phyloP scores from a whole-genome alignment of 2,113 vertebrate genomes.

The Odocoileus virginianus region DNA sequence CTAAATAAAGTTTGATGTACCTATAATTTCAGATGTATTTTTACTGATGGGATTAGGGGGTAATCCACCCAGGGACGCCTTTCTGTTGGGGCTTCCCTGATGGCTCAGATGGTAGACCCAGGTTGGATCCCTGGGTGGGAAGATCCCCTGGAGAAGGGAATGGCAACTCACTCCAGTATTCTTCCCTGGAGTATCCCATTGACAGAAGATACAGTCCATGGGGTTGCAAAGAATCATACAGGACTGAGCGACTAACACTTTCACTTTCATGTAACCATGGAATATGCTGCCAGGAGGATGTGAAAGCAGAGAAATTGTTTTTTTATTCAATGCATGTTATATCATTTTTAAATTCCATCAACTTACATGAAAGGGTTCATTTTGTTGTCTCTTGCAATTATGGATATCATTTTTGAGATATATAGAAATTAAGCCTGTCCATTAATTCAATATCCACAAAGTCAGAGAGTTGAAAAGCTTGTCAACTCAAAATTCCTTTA shows the following conservation, averaged over 20 bases:
- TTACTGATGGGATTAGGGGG: conserved; percentile 51
- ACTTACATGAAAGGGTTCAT: background rate
- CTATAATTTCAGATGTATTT: conserved; percentile 52
- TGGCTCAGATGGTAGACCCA: background rate
- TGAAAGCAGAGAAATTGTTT: background rate
- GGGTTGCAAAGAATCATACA: background rate
- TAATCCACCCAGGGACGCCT: background rate
- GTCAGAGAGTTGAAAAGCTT: conserved; percentile 60
- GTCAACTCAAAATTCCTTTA: conserved; percentile 69
- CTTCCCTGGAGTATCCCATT: background rate
- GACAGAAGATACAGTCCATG: background rate
- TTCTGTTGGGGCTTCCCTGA: background rate
- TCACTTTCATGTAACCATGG: conserved; percentile 62
- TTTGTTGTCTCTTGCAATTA: conserved; percentile 51
- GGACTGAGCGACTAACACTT: background rate
- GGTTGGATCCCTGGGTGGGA: background rate
- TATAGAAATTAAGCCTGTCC: conserved; percentile 46
- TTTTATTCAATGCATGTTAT: background rate
- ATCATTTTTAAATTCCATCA: background rate
- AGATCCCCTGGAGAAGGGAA: background rate
- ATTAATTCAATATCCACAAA: conserved; percentile 71
- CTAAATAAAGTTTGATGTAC: background rate
- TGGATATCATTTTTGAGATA: background rate
- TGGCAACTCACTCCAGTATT: background rate
- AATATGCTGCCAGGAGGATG: conserved; percentile 42